phyloP scores from a whole-genome alignment of 2,888 invertebrate genomes.

The Drosophila kokeensis region DNA sequence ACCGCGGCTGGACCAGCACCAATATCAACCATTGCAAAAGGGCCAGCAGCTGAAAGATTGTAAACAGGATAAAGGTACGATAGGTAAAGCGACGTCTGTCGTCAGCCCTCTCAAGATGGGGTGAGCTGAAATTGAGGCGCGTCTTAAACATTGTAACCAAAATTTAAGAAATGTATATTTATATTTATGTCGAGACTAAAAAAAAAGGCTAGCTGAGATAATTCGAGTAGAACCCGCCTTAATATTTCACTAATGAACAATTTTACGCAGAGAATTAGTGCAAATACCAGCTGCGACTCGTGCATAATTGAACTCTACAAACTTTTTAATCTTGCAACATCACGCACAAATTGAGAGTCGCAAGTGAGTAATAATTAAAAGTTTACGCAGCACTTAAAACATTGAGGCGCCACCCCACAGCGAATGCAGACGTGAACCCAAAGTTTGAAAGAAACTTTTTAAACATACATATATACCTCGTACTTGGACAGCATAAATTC shows the following conservation, averaged over 20 bases:
- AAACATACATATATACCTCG: constrained; percentile 27
- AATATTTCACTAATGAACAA: constrained; percentile 15
- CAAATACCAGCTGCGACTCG: constrained; percentile 21
- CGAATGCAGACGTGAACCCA: not conserved
- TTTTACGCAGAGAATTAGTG: constrained; percentile 34
- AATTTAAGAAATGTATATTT: constrained; percentile 15
- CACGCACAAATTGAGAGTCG: constrained; percentile 68
- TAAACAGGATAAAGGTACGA: constrained; percentile 9
- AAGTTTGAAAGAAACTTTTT: constrained; percentile 66
- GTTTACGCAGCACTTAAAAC: constrained; percentile 45
- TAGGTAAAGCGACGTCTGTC: constrained; percentile 31
- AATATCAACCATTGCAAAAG: constrained; percentile 41
- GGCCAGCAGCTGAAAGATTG: constrained; percentile 15
- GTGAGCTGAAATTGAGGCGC: constrained; percentile 22
- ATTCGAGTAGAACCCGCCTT: not conserved
- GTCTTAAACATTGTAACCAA: constrained; percentile 48
- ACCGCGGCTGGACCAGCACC: constrained; percentile 19
- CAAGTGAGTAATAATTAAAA: constrained; percentile 76
- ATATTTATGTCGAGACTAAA: constrained; percentile 1
- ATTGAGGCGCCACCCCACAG: constrained; percentile 11
- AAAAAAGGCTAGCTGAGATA: not conserved
- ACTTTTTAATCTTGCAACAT: constrained; percentile 74
- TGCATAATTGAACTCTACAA: constrained; percentile 68
- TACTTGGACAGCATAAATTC: constrained; percentile 16
- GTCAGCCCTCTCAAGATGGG: constrained; percentile 20